Base-by-base conservation (phyloP, 2,797 vertebrate species). In the Dendrocincla tyrannina region DNA sequence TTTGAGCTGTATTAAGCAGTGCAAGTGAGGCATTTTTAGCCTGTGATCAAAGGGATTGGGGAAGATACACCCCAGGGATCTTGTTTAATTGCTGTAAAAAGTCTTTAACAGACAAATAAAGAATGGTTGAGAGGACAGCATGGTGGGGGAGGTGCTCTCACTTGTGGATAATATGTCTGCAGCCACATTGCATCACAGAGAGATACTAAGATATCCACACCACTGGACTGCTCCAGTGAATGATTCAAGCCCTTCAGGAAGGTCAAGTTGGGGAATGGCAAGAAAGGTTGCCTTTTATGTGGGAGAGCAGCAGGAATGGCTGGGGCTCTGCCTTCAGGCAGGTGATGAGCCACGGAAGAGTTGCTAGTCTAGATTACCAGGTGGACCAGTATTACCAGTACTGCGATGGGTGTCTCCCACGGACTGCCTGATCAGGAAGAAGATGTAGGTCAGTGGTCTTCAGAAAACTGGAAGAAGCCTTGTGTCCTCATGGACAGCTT, bases 11-110 rank as follows among this genome's bases (percentile, higher is more conserved):
- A 25, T 82, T 63, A 81, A 95, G 84, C 46, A 75, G 87, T 39
- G 24, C 67, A 81, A 72, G 32, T 68, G 93, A 97, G 86, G 77
- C 64, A 52, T 93, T 96, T 97, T 92, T 79, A 94, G 66, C 83
- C 93, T 88, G 78, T 90, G 94, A 95, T 96, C 94, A 83, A 96
- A 96, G 94, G 79, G 83, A 92, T 9, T 90, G 96, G 88, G 93
- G 92, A 77, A 94, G 80, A 90, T 50, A 66, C 50, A 89, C 85
- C 84, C 91, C 69, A 10, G 86, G 86, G 87, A 88, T 93, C 91
- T 89, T 84, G 95, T 64, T 97, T 96, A 97, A 94, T 17, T 72
- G 86, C 67, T 69, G 46, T 91, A 92, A 91, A 92, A 97, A 96
- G 89, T 82, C 85, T 94, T 96, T 81, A 83, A 74, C 76, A 89